Evolutionary conservation across 1,140 invertebrate species (phyloP), one percentile per base, ranked within the genome.

Genomic region (Drosophila kepulauana): DNA sequence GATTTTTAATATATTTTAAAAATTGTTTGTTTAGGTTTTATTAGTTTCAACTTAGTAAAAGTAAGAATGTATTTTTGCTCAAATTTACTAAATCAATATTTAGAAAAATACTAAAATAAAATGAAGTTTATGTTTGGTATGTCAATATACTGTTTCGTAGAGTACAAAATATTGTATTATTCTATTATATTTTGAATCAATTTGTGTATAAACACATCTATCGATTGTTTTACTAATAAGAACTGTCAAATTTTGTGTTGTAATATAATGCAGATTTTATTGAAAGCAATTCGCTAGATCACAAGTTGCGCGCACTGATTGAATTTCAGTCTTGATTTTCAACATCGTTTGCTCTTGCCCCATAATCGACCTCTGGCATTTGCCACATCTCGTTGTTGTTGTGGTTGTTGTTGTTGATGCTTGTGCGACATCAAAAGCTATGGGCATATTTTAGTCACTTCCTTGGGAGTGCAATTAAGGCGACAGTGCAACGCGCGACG

Each of bases 391-490:
- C 33, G 35, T 62, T 46, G 48, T 20, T 46, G 38, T 15, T 33
- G 10, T 33, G 25, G 46, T 10, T 20, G 45, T 16, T 11, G 33
- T 5, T 1, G 33, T 41, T 11, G 41, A 5, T 61, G 30, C 56
- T 28, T 59, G 30, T 15, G 41, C 43, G 33, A 7, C 41, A 59
- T 11, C 54, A 28, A 67, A 56, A 65, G 16, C 46, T 43, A 48
- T 33, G 61, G 57, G 58, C 62, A 69, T 57, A 68, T 59, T 77
- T 41, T 57, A 35, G 74, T 45, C 49, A 52, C 57, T 61, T 78
- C 63, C 79, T 81, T 65, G 64, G 16, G 52, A 56, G 5, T 75
- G 80, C 76, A 82, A 82, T 82, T 78, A 81, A 82, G 74, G 78
- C 74, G 38, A 72, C 68, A 56, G 65, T 63, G 16, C 7, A 30